Percentiles rank a stretch among this genome's conserved stretches.
These are phyloP conservation scores for Thymelicus acteon DNA, from an alignment of 2,888 invertebrate genomes.

Conservation along the genomic window DNA sequence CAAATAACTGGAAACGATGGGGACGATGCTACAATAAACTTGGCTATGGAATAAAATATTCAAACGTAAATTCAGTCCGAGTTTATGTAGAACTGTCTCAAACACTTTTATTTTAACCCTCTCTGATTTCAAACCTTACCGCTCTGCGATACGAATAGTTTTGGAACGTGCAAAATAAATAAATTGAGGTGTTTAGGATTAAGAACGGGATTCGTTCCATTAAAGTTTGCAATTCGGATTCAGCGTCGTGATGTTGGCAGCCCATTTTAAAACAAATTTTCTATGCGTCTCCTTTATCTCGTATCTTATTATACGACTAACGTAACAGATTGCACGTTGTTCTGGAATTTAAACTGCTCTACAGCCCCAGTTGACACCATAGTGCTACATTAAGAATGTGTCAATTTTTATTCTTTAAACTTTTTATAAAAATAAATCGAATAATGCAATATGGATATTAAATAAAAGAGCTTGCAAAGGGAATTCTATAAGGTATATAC, in stretches of 20 bases:
- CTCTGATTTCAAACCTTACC: constrained; percentile 21
- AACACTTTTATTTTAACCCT: constrained; percentile 22
- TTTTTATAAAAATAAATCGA: too few species aligned
- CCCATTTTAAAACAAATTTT: constrained; percentile 36
- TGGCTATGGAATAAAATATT: constrained; percentile 33
- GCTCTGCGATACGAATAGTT: constrained; percentile 12
- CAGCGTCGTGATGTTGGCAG: constrained; percentile 34
- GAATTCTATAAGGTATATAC: too few species aligned
- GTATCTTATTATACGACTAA: constrained; percentile 15
- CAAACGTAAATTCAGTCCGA: constrained; percentile 33
- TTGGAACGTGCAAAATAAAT: constrained; percentile 6
- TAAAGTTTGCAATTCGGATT: constrained; percentile 37
- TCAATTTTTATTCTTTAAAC: too few species aligned
- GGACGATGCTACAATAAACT: constrained; percentile 34
- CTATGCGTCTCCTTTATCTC: constrained; percentile 29
- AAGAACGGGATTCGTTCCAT: constrained; percentile 36
- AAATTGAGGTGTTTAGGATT: constrained; percentile 38
- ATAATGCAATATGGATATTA: too few species aligned
- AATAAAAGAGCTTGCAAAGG: too few species aligned
- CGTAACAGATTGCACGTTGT: constrained; percentile 2
- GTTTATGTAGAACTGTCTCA: constrained; percentile 34
- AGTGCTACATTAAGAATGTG: too few species aligned
- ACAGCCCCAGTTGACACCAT: too few species aligned
- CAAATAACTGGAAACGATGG: constrained; percentile 27
- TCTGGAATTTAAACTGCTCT: background rate